These are phyloP conservation scores for Chloromyia formosa DNA, from an alignment of 2,888 invertebrate genomes.

Conservation along the genomic window DNA sequence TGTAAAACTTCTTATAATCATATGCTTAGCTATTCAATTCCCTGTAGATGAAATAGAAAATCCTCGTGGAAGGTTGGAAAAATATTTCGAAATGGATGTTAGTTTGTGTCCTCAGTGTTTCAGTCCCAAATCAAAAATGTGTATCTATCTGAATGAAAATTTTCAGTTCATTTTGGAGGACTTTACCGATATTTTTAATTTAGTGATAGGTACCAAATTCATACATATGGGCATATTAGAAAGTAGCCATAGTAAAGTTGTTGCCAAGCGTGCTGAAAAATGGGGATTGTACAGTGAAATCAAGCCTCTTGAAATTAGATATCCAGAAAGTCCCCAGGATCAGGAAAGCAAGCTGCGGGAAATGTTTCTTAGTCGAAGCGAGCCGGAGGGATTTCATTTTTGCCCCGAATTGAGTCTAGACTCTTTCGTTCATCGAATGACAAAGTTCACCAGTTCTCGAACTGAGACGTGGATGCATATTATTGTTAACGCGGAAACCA, in stretches of 20 bases:
- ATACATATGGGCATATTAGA: slow-evolving; percentile 36
- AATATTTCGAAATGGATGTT: slow-evolving; percentile 43
- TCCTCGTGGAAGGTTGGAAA: slow-evolving; percentile 21
- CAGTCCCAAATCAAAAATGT: slow-evolving; percentile 16
- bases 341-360: slow-evolving; percentile 40
- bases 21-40: slow-evolving; percentile 30
- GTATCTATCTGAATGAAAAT: not conserved
- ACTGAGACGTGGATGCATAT: slow-evolving; percentile 55
- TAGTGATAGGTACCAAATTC: slow-evolving; percentile 43
- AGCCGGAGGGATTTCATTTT: slow-evolving; percentile 43
- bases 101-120: slow-evolving; percentile 46
- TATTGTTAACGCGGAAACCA: slow-evolving; percentile 54
- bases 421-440: slow-evolving; percentile 32
- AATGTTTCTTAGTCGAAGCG: slow-evolving; percentile 17
- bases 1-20: not conserved
- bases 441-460: slow-evolving; percentile 35
- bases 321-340: slow-evolving; percentile 43
- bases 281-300: slow-evolving; percentile 30
- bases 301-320: not conserved
- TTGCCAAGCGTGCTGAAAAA: slow-evolving; percentile 44
- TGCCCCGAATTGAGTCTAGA: slow-evolving; percentile 43
- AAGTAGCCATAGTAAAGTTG: slow-evolving; percentile 16
- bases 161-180: slow-evolving; percentile 39
- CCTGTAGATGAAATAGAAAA: slow-evolving; percentile 29
- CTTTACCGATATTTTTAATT: slow-evolving; percentile 35